Evolutionary conservation across 2,113 vertebrate genomes (phyloP), one percentile per base, ranked within the genome.

Genomic region (Prionailurus viverrinus): DNA sequence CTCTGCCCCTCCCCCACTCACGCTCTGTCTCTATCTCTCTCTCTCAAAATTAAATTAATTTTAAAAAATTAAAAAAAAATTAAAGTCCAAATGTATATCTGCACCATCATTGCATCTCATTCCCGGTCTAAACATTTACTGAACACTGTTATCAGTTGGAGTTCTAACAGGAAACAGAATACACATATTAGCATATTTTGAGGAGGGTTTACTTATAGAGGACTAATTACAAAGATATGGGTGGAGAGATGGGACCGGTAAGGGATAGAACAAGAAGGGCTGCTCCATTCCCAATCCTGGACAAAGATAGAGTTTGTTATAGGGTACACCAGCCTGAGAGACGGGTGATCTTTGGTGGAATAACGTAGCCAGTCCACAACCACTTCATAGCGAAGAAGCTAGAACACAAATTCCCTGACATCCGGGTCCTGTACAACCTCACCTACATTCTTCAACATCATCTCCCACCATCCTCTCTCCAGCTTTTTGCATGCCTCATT

Each of bases 401-500:
- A 31, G 23, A 36, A 21, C 85, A 58, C 65, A 36, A 33, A 7
- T 16, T 66, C 10, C 11, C 29, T 4, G 4, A 73, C 29, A 29
- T 29, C 5, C 19, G 3, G 10, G 3, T 73, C 33, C 45, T 48
- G 0, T 12, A 80, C 58, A 39, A 36, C 25, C 33, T 48, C 48
- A 48, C 16, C 23, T 66, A 31, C 45, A 3, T 58, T 90, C 48
- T 55, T 65, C 23, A 81, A 3, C 2, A 14, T 69, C 48, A 12
- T 48, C n/a, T 76, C 39, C 27, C 48, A 7, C 11, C 11, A 13
- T 55, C 55, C 21, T 33, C 29, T 61, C 36, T 41, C 73, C 21
- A 36, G 18, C 5, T 25, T 48, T 83, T 45, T 66, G 29, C 7
- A 18, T 31, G 21, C 21, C 0, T 0, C 6, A 2, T 45, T 27